phyloP scores from a whole-genome alignment of 1,140 invertebrate genomes.

The Lasaia peninsularis region DNA sequence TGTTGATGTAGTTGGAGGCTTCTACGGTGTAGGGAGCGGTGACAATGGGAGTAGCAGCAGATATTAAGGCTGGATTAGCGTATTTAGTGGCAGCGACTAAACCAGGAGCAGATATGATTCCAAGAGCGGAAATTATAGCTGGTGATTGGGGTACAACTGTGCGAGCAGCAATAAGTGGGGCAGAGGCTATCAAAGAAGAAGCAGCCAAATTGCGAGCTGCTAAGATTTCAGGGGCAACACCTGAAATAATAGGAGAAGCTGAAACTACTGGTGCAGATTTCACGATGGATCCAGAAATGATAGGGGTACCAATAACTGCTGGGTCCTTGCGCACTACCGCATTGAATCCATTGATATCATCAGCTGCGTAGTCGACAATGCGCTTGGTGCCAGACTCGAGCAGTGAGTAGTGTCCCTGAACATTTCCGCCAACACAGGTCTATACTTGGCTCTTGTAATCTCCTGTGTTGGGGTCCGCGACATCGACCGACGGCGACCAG shows the following conservation, averaged over 20 bases:
- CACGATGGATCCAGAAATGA: slow-evolving; percentile 21
- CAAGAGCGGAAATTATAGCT: slow-evolving; percentile 16
- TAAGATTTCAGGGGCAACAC: neutral
- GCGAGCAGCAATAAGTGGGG: slow-evolving; percentile 36
- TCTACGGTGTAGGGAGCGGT: slow-evolving; percentile 16
- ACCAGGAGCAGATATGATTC: slow-evolving; percentile 16
- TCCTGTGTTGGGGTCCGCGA: slow-evolving; percentile 70
- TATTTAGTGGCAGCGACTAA: slow-evolving; percentile 26
- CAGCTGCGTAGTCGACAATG: slow-evolving; percentile 71
- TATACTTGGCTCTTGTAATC: slow-evolving; percentile 71
- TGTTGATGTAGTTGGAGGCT: slow-evolving; percentile 21
- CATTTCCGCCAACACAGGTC: slow-evolving; percentile 74
- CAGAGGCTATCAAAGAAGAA: slow-evolving; percentile 23
- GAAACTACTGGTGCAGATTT: slow-evolving; percentile 9
- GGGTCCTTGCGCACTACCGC: slow-evolving; percentile 67
- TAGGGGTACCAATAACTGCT: slow-evolving; percentile 33
- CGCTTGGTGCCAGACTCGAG: slow-evolving; percentile 68
- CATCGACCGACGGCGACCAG: slow-evolving; percentile 41
- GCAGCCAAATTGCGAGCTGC: neutral
- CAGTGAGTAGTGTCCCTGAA: slow-evolving; percentile 72
- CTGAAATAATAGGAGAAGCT: neutral
- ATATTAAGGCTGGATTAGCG: slow-evolving; percentile 20
- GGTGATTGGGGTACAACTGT: slow-evolving; percentile 38
- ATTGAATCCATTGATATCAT: slow-evolving; percentile 73
- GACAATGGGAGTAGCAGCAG: slow-evolving; percentile 26